Conservation (phyloP, 2,113 vertebrate species). For the Papio anubis region DNA sequence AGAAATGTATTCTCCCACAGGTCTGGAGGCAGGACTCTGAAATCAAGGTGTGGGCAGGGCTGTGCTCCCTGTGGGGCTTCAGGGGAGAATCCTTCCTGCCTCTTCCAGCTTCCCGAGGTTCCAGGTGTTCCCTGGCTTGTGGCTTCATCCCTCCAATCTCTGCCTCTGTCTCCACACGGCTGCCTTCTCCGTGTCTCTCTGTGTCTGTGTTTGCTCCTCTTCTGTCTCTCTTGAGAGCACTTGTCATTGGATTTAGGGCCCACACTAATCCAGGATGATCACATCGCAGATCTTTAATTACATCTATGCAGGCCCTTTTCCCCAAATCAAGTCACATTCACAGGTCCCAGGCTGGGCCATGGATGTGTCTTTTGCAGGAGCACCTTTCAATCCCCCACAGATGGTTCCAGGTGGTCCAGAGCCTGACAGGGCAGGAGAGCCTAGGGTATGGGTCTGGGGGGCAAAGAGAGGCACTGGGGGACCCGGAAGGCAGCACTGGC, state of each 20-base stretch:
- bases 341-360: not conserved
- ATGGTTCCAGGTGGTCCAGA: not conserved
- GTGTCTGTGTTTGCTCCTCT: not conserved
- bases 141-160: not conserved
- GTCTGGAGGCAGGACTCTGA: not conserved
- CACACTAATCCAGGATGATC: too few relatives aligned
- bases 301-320: not conserved
- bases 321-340: not conserved
- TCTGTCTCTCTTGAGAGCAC: not conserved
- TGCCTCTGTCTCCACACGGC: too few relatives aligned
- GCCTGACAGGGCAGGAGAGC: not conserved
- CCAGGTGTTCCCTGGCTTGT: too few relatives aligned
- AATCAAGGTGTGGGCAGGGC: not conserved
- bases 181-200: not conserved
- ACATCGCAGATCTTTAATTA: not conserved
- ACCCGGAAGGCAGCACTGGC: rapidly evolving
- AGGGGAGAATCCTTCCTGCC: not conserved
- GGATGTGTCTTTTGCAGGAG: not conserved
- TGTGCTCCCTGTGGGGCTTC: not conserved
- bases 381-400: not conserved
- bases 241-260: not conserved
- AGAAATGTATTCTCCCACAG: not conserved
- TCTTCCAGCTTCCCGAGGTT: not conserved
- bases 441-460: too few relatives aligned
- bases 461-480: rapidly evolving